Conservation (phyloP, 2,888 invertebrate genomes). For the Microdon myrmicae region DNA sequence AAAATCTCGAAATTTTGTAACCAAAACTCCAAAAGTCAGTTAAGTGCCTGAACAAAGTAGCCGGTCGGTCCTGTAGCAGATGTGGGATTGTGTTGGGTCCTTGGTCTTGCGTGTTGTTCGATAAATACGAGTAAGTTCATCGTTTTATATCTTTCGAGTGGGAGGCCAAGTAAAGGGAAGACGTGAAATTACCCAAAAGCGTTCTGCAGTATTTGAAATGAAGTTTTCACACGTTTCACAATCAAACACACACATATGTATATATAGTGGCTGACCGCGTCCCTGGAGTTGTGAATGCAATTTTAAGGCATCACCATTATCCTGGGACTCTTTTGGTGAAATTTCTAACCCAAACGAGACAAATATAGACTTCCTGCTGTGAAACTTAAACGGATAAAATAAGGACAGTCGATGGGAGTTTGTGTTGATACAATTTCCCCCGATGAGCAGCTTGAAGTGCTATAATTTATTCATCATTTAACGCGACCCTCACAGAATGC, state of each 20-base stretch:
- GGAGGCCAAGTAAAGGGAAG: too few species aligned
- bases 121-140: too few species aligned
- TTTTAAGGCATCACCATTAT: conserved; percentile 8
- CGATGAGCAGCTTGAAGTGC: conserved; percentile 13
- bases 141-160: too few species aligned
- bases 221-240: conserved; percentile 12
- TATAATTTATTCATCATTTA: conserved; percentile 31
- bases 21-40: conserved; percentile 28
- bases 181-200: conserved; percentile 26
- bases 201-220: conserved; percentile 22
- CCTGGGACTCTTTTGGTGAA: background rate
- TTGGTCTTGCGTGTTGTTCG: conserved; percentile 38
- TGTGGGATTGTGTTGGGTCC: conserved; percentile 29
- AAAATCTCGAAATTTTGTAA: conserved; percentile 36
- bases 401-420: background rate
- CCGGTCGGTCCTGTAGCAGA: too few species aligned
- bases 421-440: conserved; percentile 6
- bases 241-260: background rate
- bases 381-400: conserved; percentile 34
- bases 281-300: conserved; percentile 14
- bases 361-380: conserved; percentile 30
- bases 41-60: too few species aligned
- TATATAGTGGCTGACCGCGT: conserved; percentile 20
- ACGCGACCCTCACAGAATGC: conserved; percentile 1
- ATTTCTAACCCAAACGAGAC: background rate